Evolutionary conservation across 2,797 vertebrate species (phyloP).

Genomic region (Oryzias sinensis): DNA sequence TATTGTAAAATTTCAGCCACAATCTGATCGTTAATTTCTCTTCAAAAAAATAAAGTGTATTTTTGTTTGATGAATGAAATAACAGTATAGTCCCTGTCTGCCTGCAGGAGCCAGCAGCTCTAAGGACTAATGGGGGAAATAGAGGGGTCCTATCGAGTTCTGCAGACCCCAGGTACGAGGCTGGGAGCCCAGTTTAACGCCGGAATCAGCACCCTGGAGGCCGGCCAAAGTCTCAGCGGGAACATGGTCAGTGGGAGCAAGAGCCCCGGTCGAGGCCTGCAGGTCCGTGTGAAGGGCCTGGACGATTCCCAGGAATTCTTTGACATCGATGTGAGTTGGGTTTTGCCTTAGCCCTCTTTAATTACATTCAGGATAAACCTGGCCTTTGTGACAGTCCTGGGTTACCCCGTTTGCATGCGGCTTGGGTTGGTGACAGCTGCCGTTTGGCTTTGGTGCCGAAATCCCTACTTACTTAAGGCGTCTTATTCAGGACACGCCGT

Average conservation of each 20-base stretch:
- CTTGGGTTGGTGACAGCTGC: slow-evolving; percentile 68
- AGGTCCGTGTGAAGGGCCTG: slow-evolving; percentile 85
- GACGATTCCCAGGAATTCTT: slow-evolving; percentile 87
- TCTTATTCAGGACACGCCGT: slow-evolving; percentile 64
- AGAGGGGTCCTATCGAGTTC: slow-evolving; percentile 88
- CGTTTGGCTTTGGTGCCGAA: slow-evolving; percentile 73
- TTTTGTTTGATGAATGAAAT: not conserved
- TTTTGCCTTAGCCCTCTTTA: not conserved
- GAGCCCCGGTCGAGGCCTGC: slow-evolving; percentile 72
- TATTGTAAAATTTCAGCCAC: too few species aligned
- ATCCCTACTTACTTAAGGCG: slow-evolving; percentile 71
- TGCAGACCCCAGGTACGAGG: slow-evolving; percentile 89
- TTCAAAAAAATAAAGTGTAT: not conserved
- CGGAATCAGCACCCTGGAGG: slow-evolving; percentile 90
- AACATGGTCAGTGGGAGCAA: slow-evolving; percentile 65
- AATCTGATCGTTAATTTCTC: too few species aligned
- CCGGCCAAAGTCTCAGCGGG: slow-evolving; percentile 80
- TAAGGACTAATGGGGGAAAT: slow-evolving; percentile 87
- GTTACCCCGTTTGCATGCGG: slow-evolving; percentile 40
- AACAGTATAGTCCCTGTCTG: not conserved
- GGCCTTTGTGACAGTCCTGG: slow-evolving; percentile 23
- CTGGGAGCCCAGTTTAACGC: slow-evolving; percentile 81
- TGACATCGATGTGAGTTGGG: slow-evolving; percentile 85
- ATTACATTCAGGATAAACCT: slow-evolving; percentile 25
- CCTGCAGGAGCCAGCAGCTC: slow-evolving; percentile 49